Base-by-base conservation (phyloP, 1,140 invertebrate genomes). In the Drosophila teissieri region DNA sequence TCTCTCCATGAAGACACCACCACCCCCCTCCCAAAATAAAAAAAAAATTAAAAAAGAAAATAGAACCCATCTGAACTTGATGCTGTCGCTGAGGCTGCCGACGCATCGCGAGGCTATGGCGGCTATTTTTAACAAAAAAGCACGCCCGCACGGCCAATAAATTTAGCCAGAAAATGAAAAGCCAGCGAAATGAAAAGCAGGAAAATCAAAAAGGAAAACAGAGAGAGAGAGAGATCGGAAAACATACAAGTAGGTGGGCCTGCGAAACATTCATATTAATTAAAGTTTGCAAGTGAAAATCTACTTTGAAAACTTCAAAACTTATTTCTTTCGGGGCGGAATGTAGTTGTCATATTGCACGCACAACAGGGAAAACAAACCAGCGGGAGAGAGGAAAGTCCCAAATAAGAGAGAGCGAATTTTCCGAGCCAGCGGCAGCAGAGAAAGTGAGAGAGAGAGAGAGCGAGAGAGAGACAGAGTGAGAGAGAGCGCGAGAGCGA, bases 41-140 rank as follows among this genome's bases (percentile, higher is more conserved):
- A 63, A 27, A 17, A 40, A 12, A 37, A 53, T 10, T 56, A 8
- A 56, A 45, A 36, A 51, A 45, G 27, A 44, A 52, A 17, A 44
- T 37, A 39, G 73, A 68, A 65, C 34, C 39, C 44, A 74, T 51
- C 75, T 88, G 83, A 88, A 89, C 83, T 88, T 88, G 84, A 83
- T 89, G 84, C 64, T 88, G 80, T 89, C 78, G 83, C 70, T 58
- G 77, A 37, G 46, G n/a, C 40, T 48, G 54, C 36, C 67, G 67
- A 70, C 67, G 67, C 67, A 70, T 60, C 46, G 56, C 57, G 73
- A 63, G 73, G 75, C 75, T 78, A 68, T 12, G 61, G 46, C 24
- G 39, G 53, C 75, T 78, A 78, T 78, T 78, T 78, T 63, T 78
- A 78, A 77, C 65, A 31, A 10, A 44, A 65, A 14, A 57, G 64